phyloP scores from a whole-genome alignment of 2,797 vertebrate genomes.

The Poliocrania exsul region DNA sequence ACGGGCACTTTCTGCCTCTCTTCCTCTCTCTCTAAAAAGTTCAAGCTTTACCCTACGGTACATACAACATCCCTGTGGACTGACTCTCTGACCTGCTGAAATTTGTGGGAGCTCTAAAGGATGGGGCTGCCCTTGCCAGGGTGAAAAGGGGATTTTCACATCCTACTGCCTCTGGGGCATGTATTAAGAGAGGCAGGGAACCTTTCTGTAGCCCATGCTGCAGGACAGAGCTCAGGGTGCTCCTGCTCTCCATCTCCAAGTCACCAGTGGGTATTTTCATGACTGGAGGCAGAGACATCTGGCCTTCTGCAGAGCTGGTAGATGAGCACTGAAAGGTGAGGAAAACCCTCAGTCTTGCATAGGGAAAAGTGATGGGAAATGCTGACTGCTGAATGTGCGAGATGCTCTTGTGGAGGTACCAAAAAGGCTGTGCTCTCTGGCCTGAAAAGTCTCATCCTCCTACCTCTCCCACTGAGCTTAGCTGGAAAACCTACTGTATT shows the following conservation, averaged over 20 bases:
- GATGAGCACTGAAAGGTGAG: rapidly evolving
- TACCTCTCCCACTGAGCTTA: neutral
- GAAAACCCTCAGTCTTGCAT: rapidly evolving
- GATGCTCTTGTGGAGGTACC: rapidly evolving
- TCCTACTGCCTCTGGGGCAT: rapidly evolving
- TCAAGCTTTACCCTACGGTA: neutral
- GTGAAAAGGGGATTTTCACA: neutral
- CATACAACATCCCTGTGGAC: rapidly evolving
- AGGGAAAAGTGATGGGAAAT: neutral
- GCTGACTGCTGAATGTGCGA: rapidly evolving
- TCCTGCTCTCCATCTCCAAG: neutral
- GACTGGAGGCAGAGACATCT: neutral
- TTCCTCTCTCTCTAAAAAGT: neutral
- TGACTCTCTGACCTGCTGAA: too few species aligned
- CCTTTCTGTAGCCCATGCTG: neutral
- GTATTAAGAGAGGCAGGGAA: neutral
- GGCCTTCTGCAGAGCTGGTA: rapidly evolving
- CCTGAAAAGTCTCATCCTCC: neutral
- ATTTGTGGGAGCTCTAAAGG: neutral
- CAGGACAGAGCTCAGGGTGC: neutral
- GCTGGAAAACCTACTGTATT: neutral
- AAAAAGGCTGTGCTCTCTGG: neutral
- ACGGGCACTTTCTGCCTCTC: neutral
- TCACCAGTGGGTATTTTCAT: neutral
- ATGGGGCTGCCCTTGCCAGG: neutral